Conservation (phyloP, 2,113 vertebrate genomes). For the Osmerus mordax region DNA sequence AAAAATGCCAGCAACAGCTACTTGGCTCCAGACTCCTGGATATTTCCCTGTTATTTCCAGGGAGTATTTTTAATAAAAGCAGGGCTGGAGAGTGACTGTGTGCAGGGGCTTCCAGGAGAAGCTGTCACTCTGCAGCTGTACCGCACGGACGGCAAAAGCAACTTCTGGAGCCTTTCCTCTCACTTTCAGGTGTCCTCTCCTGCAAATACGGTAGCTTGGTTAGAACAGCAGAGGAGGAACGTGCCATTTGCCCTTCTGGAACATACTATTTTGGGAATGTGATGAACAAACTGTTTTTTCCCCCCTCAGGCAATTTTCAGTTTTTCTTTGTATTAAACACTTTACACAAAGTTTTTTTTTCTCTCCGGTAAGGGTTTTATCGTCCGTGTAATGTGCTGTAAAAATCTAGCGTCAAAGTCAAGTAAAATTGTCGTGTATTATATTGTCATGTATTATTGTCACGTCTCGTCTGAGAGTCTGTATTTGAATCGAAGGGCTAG, state of each 20-base stretch:
- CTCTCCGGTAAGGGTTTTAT: too few species aligned
- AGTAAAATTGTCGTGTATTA: not conserved
- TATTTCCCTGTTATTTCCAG: conserved; percentile 75
- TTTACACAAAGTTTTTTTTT: too few species aligned
- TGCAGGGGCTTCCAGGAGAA: conserved; percentile 61
- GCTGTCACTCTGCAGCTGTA: conserved; percentile 67
- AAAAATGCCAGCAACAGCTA: conserved; percentile 84
- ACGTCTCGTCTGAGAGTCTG: conserved; percentile 10
- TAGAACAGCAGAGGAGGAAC: too few species aligned
- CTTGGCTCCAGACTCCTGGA: conserved; percentile 83
- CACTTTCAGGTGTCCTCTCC: conserved; percentile 40
- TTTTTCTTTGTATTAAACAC: too few species aligned
- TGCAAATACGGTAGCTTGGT: conserved; percentile 16
- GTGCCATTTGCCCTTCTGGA: too few species aligned
- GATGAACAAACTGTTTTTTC: too few species aligned
- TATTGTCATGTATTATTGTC: not conserved
- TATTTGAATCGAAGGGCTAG: conserved; percentile 42
- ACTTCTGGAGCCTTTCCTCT: conserved; percentile 41
- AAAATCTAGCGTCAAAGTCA: too few species aligned
- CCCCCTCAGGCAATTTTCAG: too few species aligned
- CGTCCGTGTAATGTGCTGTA: too few species aligned
- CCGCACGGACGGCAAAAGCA: conserved; percentile 46
- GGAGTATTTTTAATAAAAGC: conserved; percentile 76
- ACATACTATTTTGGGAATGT: too few species aligned
- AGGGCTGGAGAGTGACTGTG: conserved; percentile 53